These are phyloP conservation scores for Macquaria australasica DNA, from an alignment of 2,113 vertebrate genomes.

Conservation along the genomic window DNA sequence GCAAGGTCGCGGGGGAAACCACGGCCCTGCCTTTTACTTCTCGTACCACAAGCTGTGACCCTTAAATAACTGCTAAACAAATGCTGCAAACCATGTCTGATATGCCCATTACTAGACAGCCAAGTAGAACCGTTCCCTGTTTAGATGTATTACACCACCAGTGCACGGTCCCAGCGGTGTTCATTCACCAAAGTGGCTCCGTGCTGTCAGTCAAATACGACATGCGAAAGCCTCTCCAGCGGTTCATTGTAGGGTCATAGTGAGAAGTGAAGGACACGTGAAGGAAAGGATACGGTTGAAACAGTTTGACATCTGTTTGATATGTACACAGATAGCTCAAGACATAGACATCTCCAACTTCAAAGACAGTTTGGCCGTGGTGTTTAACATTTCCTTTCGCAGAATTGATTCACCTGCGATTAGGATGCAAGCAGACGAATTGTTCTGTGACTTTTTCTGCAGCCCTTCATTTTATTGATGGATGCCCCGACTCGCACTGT, in stretches of 20 bases:
- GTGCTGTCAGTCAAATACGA: constrained; percentile 61
- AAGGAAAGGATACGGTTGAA: constrained; percentile 1
- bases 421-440: constrained; percentile 54
- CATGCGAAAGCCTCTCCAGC: constrained; percentile 9
- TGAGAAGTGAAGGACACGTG: constrained; percentile 30
- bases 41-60: constrained; percentile 60
- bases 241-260: constrained; percentile 52
- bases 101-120: constrained; percentile 31
- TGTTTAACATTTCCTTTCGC: constrained; percentile 15
- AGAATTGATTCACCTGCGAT: constrained; percentile 56
- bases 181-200: constrained; percentile 40
- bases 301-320: constrained; percentile 45
- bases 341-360: constrained; percentile 22
- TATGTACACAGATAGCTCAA: constrained; percentile 23
- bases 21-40: constrained; percentile 45
- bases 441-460: constrained; percentile 45
- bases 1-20: constrained; percentile 68
- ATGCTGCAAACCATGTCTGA: constrained; percentile 57
- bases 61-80: constrained; percentile 69
- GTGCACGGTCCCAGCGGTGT: constrained; percentile 10
- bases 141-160: constrained; percentile 27
- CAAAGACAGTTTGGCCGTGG: background rate
- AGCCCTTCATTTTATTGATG: constrained; percentile 65
- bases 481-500: constrained; percentile 43
- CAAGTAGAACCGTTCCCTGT: constrained; percentile 18